These are phyloP conservation scores for Aegypius monachus DNA, from an alignment of 2,113 vertebrate species.

Conservation along the genomic window DNA sequence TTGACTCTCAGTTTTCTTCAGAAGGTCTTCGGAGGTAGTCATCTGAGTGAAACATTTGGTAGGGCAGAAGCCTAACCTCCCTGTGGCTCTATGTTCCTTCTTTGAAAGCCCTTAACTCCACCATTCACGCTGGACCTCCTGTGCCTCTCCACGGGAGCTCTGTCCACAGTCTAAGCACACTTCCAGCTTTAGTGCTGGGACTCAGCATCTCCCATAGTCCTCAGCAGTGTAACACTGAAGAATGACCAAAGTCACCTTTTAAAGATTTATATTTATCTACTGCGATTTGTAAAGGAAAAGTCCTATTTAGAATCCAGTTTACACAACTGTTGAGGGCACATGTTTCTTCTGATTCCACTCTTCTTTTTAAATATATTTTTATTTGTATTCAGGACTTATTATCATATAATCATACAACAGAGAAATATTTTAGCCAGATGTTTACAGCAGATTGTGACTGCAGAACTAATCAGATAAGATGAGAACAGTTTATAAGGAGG, in stretches of 20 bases:
- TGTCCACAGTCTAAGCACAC: background rate
- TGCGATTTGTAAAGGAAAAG: background rate
- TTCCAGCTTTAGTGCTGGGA: background rate
- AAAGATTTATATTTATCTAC: background rate
- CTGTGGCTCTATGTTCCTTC: background rate
- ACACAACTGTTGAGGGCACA: fast-evolving
- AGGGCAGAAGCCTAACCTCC: background rate
- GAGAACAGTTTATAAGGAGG: background rate
- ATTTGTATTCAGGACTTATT: background rate
- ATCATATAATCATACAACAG: background rate
- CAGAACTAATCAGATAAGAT: background rate
- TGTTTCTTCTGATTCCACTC: background rate
- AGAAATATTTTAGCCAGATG: background rate
- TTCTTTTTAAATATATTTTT: background rate
- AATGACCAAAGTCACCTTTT: background rate
- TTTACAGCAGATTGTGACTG: background rate
- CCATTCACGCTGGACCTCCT: too few species aligned
- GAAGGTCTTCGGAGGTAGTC: background rate
- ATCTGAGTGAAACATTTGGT: background rate
- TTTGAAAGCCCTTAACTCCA: fast-evolving
- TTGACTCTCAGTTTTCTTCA: background rate
- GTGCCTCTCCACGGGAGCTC: background rate
- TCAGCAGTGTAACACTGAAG: background rate
- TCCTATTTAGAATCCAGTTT: background rate
- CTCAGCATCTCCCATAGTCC: background rate